Percentiles rank a stretch among this genome's conserved stretches.
Evolutionary conservation across 2,888 invertebrate genomes (phyloP).

Genomic region (Coleophora flavipennella): DNA sequence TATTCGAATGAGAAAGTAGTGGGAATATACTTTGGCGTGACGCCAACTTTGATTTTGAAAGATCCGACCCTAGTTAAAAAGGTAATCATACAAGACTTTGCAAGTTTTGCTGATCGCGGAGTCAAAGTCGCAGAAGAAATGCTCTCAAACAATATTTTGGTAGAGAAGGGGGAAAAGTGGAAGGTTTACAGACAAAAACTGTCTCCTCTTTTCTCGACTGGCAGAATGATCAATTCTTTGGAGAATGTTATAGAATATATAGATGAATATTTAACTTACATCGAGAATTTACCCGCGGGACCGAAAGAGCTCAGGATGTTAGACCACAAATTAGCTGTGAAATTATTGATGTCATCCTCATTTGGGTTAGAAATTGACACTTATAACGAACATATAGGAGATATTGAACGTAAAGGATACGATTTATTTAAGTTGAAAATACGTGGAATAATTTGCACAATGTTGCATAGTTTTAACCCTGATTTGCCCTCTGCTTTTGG

Average conservation of each 20-base stretch:
- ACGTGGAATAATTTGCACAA: neutral
- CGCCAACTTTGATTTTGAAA: conserved; percentile 22
- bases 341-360: neutral
- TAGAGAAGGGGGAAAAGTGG: conserved; percentile 33
- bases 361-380: neutral
- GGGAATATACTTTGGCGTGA: conserved; percentile 25
- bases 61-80: conserved; percentile 28
- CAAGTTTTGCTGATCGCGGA: conserved; percentile 26
- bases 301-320: neutral
- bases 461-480: neutral
- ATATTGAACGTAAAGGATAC: too few species aligned
- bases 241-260: conserved; percentile 27
- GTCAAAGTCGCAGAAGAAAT: conserved; percentile 19
- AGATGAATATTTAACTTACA: conserved; percentile 20
- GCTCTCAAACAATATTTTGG: conserved; percentile 25
- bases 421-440: neutral
- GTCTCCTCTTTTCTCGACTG: conserved; percentile 31
- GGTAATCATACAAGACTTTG: conserved; percentile 26
- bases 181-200: conserved; percentile 28
- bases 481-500: neutral
- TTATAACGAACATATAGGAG: neutral
- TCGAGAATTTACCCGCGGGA: conserved; percentile 8
- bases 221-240: conserved; percentile 31
- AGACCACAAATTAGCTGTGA: neutral
- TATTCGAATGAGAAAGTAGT: conserved; percentile 26